A percentile compares a stretch with the other conserved stretches of the same genome.
Conservation (phyloP, 2,113 vertebrate species). For the Tragulus kanchil region DNA sequence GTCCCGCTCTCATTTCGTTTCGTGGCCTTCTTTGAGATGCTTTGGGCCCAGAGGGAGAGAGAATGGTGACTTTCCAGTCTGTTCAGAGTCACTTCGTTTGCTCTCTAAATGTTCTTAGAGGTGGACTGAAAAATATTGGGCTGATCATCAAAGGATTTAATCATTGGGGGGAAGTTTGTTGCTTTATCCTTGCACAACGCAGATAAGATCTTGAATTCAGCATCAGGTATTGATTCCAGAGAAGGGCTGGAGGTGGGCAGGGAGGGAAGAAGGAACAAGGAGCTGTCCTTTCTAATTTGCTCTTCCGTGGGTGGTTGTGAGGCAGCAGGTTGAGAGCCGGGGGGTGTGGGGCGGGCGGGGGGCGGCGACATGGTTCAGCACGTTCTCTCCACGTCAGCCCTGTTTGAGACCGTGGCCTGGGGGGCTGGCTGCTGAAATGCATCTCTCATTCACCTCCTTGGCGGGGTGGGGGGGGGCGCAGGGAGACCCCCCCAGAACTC, state of each 20-base stretch:
- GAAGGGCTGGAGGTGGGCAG: background rate
- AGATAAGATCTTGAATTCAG: slow-evolving; percentile 87
- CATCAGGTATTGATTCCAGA: slow-evolving; percentile 85
- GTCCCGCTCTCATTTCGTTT: background rate
- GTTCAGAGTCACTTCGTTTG: slow-evolving; percentile 65
- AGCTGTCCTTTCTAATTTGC: slow-evolving; percentile 76
- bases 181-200: slow-evolving; percentile 83
- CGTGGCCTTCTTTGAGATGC: background rate
- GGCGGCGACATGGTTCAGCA: rapidly evolving
- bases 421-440: background rate
- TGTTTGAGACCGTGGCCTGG: background rate
- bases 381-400: background rate
- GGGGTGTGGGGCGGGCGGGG: background rate
- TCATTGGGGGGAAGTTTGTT: slow-evolving; percentile 79
- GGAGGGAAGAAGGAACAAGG: slow-evolving; percentile 57
- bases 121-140: slow-evolving; percentile 73
- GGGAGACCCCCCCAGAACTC: background rate
- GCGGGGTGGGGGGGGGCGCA: background rate
- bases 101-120: slow-evolving; percentile 76
- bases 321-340: rapidly evolving
- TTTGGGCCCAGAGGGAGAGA: background rate
- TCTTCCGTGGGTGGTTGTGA: rapidly evolving
- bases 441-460: background rate
- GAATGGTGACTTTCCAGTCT: background rate
- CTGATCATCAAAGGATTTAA: slow-evolving; percentile 84